Evolutionary conservation across 2,888 invertebrate species (phyloP), one percentile per base, ranked within the genome.

Genomic region (Lithodes maja): DNA sequence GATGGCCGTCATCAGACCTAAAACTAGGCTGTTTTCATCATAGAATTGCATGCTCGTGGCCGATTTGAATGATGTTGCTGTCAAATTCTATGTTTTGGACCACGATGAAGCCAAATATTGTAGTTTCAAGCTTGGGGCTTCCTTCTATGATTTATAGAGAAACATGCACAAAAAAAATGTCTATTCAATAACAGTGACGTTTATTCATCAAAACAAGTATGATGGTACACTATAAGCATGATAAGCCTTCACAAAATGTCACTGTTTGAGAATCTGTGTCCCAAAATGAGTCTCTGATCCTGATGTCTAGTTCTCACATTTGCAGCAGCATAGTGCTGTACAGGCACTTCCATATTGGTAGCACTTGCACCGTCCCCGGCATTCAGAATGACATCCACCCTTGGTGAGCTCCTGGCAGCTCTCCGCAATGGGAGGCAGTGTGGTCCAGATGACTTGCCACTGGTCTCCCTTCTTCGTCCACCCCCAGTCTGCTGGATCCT

Each of bases 361-460:
- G 33, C 33, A 33, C 33, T 33, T 33, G 33, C 33, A 33, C 33
- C 33, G 33, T 33, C 33, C 33, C 33, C 33, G 33, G 33, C 33
- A 33, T 33, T 33, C 33, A 33, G 33, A 33, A 33, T 33, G 33
- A 33, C 33, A 33, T 33, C 33, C 33, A 33, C 33, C 0, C 33
- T 80, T 17, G 80, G 54, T 80, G 3, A 80, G 80, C 54, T 80
- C 9, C 80, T 80, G 53, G 80, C 80, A 52, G 12, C 80, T 80
- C 80, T 78, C 78, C n/a, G 78, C 78, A 78, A 78, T 52, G 33
- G 49, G 50, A 12, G 2, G 78, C 9, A 78, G 52, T n/a, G 3
- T n/a, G 3, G 78, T 50, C 78, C 50, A 50, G 50, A 33, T 9
- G 17, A 33, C 7, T 2, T 2, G 2, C 53, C 68, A 33, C 61